Percentiles rank a stretch among this genome's conserved stretches.
phyloP scores from a whole-genome alignment of 2,888 invertebrate genomes.

The Ophraella communa region DNA sequence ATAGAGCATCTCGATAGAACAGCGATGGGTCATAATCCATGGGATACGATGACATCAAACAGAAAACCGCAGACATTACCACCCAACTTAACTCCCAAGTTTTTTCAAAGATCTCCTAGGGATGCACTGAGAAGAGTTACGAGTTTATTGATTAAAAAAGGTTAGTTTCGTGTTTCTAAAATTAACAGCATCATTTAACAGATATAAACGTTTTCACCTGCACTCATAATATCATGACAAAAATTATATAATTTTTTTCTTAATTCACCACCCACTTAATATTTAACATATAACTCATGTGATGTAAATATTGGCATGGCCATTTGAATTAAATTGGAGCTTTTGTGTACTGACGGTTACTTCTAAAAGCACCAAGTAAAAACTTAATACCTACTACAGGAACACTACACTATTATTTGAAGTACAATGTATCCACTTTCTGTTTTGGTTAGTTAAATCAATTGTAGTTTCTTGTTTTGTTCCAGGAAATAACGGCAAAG shows the following conservation, averaged over 20 bases:
- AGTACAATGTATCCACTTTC: background rate
- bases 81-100: constrained; percentile 87
- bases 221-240: background rate
- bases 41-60: constrained; percentile 60
- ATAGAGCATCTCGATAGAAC: constrained; percentile 85
- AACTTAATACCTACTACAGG: no score
- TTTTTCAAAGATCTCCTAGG: constrained; percentile 86
- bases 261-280: no score
- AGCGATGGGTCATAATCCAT: constrained; percentile 63
- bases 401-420: background rate
- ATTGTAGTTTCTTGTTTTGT: constrained; percentile 50
- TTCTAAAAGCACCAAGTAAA: background rate
- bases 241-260: no score
- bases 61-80: constrained; percentile 87
- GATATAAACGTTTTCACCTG: background rate
- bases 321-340: no score
- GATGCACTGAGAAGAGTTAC: constrained; percentile 87
- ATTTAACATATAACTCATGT: no score
- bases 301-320: no score
- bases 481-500: constrained; percentile 73
- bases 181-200: background rate
- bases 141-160: constrained; percentile 77
- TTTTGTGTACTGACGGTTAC: background rate
- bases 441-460: constrained; percentile 28
- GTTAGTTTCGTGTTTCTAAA: constrained; percentile 53